Evolutionary conservation across 2,797 vertebrate species (phyloP), one percentile per base, ranked within the genome.

Genomic region (Pangasius krempfi): DNA sequence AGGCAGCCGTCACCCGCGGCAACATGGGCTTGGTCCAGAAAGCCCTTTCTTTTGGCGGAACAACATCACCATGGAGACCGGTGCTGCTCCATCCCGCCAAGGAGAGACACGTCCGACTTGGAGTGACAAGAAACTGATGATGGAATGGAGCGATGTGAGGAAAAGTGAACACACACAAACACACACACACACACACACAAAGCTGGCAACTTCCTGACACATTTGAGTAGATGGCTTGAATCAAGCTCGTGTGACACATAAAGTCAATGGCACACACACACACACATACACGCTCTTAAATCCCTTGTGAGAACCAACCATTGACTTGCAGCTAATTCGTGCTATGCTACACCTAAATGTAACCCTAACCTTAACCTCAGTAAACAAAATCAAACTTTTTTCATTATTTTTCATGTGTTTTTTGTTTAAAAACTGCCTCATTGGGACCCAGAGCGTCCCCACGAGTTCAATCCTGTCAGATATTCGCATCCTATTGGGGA

Each of bases 51-150:
- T 79, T 90, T 33, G 40, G 81, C 85, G 81, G 89, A 84, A 90
- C 92, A 91, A 88, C 91, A 93, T 94, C 85, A 64, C 89, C 92
- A 94, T 94, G 92, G 92, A 54, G 90, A 92, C 91, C 47, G 79
- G 88, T 91, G 88, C 88, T 87, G 78, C 87, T 88, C 85, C 12
- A 52, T 90, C 92, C 91, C 89, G 84, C 89, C 73, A 90, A 85
- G 89, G 73, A 12, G 47, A 85, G 76, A 72, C 54, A 5, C 44
- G 84, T 79, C 89, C 40, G 44, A 85, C 89, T 84, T 86, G 81
- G 68, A 66, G 84, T 88, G 90, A 88, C 76, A 87, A 79, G 75
- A 86, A 87, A 90, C 78, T 60, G 88, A 89, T 82, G 85, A 85
- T 91, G 68, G 50, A 62, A 37, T 47, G 44, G 84, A 88, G 25